These are phyloP conservation scores for Cephus nigrinus DNA, from an alignment of 2,888 invertebrate species.

Conservation along the genomic window DNA sequence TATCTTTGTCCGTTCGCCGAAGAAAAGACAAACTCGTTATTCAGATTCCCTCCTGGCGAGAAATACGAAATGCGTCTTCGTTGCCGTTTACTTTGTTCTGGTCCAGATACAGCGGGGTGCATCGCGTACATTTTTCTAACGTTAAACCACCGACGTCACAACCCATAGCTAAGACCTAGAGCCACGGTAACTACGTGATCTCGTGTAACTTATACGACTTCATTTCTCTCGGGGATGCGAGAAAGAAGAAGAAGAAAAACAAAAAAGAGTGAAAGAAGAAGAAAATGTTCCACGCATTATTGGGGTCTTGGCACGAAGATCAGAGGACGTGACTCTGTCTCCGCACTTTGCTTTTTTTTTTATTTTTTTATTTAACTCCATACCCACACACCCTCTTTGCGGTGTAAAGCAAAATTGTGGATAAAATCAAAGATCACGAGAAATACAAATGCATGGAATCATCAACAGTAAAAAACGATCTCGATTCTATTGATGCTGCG, in stretches of 20 bases:
- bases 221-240: background rate
- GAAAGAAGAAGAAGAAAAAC: background rate
- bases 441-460: background rate
- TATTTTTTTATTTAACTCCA: background rate
- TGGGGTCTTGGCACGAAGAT: background rate
- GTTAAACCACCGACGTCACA: background rate
- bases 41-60: constrained; percentile 31
- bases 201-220: background rate
- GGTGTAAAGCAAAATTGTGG: background rate
- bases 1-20: constrained; percentile 42
- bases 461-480: background rate
- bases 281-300: background rate
- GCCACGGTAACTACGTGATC: background rate
- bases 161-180: background rate
- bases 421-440: background rate
- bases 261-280: background rate
- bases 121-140: constrained; percentile 3
- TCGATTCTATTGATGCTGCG: constrained; percentile 13
- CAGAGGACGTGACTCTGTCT: background rate
- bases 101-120: constrained; percentile 1
- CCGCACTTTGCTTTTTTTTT: background rate
- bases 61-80: constrained; percentile 15
- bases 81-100: constrained; percentile 1
- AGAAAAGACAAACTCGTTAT: constrained; percentile 40
- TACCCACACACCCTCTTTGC: background rate